Evolutionary conservation across 2,888 invertebrate genomes (phyloP).

Genomic region (Sericinus montela): DNA sequence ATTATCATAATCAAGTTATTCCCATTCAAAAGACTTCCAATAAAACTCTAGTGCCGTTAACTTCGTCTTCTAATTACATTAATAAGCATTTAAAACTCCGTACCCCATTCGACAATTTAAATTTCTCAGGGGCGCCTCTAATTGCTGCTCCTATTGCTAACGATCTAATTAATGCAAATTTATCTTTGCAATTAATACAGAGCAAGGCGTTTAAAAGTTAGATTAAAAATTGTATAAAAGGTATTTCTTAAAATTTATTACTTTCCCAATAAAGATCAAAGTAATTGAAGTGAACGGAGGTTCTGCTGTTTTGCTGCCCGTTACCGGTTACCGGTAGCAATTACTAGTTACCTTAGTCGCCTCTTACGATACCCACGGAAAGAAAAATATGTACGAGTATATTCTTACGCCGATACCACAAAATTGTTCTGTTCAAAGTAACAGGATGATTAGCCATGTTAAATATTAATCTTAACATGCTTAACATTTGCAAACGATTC

Average conservation of each 20-base stretch:
- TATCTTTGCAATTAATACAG: conserved; percentile 1
- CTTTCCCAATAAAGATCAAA: no score
- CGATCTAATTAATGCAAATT: conserved; percentile 16
- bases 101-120: conserved; percentile 10
- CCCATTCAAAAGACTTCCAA: conserved; percentile 5
- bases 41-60: conserved; percentile 9
- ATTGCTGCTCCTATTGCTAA: conserved; percentile 13
- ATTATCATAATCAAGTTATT: conserved; percentile 6
- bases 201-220: not conserved
- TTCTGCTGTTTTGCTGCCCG: no score
- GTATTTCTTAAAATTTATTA: not conserved
- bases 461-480: no score
- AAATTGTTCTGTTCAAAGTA: no score
- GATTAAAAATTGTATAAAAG: conserved; percentile 1
- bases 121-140: conserved; percentile 10
- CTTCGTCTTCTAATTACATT: conserved; percentile 8
- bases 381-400: no score
- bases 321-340: no score
- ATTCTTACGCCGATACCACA: no score
- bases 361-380: no score
- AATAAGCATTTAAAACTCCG: conserved; percentile 6
- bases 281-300: no score
- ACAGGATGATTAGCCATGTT: no score
- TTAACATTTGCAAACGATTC: no score
- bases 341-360: no score